Conservation (phyloP, 1,140 invertebrate species). For the Rhagoletis zephyria region DNA sequence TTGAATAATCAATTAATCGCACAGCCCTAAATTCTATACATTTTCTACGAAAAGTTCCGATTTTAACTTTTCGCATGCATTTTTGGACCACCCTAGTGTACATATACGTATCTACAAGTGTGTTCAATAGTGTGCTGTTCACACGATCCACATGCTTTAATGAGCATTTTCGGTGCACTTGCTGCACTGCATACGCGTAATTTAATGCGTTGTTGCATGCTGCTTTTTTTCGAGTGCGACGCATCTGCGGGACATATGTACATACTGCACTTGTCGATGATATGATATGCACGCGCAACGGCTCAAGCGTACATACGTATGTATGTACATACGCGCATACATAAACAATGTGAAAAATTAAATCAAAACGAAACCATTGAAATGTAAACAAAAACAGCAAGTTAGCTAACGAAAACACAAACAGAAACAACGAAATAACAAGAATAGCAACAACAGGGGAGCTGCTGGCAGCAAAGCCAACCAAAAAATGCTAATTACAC, state of each 20-base stretch:
- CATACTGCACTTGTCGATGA: neutral
- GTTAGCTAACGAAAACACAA: constrained; percentile 33
- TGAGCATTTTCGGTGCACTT: neutral
- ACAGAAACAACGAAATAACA: neutral
- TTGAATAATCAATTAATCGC: no score
- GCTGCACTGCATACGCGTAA: neutral
- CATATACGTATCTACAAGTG: no score
- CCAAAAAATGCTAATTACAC: constrained; percentile 47
- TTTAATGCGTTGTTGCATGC: neutral
- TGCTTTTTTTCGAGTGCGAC: neutral
- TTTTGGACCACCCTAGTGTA: no score
- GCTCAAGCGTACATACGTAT: neutral
- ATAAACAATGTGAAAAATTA: constrained; percentile 34
- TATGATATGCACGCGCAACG: no score
- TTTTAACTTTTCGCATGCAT: no score
- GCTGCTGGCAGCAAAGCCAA: constrained; percentile 12
- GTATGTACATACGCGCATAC: no score
- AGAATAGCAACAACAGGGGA: neutral
- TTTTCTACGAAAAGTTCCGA: no score
- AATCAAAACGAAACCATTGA: constrained; percentile 50
- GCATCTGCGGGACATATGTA: neutral
- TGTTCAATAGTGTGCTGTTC: no score
- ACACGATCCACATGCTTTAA: no score
- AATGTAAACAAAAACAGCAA: constrained; percentile 46
- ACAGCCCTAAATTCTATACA: no score